phyloP scores from a whole-genome alignment of 2,113 vertebrate species.

The Dromaius novaehollandiae region DNA sequence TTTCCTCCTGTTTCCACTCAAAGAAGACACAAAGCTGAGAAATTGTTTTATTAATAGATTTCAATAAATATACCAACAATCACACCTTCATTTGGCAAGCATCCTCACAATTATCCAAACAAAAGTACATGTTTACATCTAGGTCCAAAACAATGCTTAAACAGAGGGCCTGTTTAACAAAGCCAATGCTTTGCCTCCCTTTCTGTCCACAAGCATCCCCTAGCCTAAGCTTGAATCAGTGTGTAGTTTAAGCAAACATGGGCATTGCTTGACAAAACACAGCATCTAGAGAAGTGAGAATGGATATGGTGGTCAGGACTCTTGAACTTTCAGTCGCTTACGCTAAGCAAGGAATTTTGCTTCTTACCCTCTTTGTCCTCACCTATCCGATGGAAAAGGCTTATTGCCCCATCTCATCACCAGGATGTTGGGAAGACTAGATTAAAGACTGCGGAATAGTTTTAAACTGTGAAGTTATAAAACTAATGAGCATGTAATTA shows the following conservation, averaged over 20 bases:
- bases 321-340: neutral
- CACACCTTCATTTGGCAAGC: slow-evolving; percentile 22
- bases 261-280: neutral
- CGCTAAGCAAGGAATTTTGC: neutral
- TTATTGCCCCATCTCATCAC: neutral
- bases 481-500: neutral
- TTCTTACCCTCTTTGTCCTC: neutral
- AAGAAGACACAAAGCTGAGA: neutral
- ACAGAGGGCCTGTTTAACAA: neutral
- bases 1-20: neutral
- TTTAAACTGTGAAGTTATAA: neutral
- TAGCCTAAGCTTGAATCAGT: neutral
- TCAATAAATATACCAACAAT: neutral
- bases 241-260: neutral
- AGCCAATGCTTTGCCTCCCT: neutral
- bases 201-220: neutral
- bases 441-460: neutral
- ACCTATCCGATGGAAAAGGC: neutral
- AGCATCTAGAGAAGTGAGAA: neutral
- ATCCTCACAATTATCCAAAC: neutral
- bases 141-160: slow-evolving; percentile 8
- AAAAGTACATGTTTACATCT: slow-evolving; percentile 5
- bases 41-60: neutral
- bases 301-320: neutral
- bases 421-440: neutral